Evolutionary conservation across 2,888 invertebrate species (phyloP).

Genomic region (Sphinx pinastri): DNA sequence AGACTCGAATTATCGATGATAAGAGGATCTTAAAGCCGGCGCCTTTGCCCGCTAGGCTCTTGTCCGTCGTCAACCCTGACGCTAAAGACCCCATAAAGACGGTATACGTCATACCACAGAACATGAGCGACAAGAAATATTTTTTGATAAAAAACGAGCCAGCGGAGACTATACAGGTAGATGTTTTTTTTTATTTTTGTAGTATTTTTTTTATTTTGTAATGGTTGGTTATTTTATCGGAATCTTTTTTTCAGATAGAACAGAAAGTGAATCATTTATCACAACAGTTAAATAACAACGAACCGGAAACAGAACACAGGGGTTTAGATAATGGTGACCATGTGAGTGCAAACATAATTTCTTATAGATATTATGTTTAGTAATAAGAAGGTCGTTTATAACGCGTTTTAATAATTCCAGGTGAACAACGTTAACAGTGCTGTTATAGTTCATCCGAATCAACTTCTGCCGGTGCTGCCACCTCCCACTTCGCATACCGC

Average conservation of each 20-base stretch:
- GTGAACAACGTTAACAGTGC: conserved; percentile 80
- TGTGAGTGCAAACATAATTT: conserved; percentile 51
- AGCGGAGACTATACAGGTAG: conserved; percentile 73
- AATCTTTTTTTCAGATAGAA: conserved; percentile 63
- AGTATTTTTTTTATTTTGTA: not conserved
- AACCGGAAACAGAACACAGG: conserved; percentile 65
- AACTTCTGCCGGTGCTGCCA: conserved; percentile 89
- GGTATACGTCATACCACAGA: conserved; percentile 76
- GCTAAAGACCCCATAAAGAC: conserved; percentile 66
- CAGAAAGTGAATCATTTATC: conserved; percentile 68
- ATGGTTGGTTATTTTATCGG: conserved; percentile 5
- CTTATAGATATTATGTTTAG: not conserved
- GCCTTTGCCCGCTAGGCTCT: conserved; percentile 67
- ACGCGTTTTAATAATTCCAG: conserved; percentile 41
- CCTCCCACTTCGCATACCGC: conserved; percentile 77
- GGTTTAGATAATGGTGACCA: conserved; percentile 72
- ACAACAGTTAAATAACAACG: conserved; percentile 70
- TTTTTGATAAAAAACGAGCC: conserved; percentile 87
- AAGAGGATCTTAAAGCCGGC: conserved; percentile 75
- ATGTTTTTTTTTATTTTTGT: conserved; percentile 39
- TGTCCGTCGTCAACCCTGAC: conserved; percentile 68
- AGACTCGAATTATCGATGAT: conserved; percentile 66
- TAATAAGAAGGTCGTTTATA: not conserved
- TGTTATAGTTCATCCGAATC: conserved; percentile 92
- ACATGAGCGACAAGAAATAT: conserved; percentile 84